Conservation (phyloP, 37 sponge, comb jelly and placozoan genomes). For the Spongilla lacustris region DNA sequence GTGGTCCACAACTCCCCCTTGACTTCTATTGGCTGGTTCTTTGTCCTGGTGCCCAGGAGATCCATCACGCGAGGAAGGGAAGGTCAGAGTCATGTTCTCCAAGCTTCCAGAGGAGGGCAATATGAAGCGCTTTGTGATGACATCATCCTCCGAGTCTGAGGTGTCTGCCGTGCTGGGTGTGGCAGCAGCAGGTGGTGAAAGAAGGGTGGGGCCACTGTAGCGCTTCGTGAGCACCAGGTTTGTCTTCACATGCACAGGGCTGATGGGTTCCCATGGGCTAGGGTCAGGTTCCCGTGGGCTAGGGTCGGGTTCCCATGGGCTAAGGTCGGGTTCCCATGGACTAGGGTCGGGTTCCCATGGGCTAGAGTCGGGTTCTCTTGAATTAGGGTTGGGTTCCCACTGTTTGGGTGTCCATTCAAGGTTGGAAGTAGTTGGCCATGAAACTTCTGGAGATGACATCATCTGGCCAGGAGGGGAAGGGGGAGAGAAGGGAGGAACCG, state of each 20-base stretch:
- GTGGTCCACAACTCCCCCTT: neutral
- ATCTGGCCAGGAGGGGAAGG: neutral
- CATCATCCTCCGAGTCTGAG: neutral
- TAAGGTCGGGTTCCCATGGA: too few species aligned
- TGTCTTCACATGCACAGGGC: neutral
- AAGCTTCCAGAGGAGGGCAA: neutral
- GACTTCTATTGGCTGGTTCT: neutral
- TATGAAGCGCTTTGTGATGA: neutral
- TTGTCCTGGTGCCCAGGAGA: neutral
- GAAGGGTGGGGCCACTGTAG: neutral
- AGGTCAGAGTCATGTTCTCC: neutral
- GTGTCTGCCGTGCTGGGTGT: too few species aligned
- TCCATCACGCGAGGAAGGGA: neutral
- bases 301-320: too few species aligned
- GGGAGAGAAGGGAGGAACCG: neutral
- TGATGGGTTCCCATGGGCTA: neutral
- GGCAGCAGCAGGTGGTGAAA: neutral
- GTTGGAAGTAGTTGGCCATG: neutral
- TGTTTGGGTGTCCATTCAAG: neutral
- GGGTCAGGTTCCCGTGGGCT: too few species aligned
- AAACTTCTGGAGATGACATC: neutral
- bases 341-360: neutral
- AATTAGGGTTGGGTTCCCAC: neutral
- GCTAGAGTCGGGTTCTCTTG: neutral
- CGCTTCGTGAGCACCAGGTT: neutral